Evolutionary conservation across 2,888 invertebrate species (phyloP).

Genomic region (Hedya salicella): DNA sequence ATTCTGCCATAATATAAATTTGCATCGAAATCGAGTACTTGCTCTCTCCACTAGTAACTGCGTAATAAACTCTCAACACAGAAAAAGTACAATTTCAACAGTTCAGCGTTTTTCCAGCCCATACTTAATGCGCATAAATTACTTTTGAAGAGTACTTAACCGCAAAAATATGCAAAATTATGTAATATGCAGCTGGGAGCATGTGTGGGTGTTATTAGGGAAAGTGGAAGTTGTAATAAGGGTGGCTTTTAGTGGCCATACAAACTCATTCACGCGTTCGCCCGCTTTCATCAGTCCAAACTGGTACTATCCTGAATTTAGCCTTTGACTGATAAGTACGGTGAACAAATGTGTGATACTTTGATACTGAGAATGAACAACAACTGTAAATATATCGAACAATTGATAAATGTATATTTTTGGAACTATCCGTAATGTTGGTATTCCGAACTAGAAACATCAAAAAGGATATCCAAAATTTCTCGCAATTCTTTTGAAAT

Average conservation of each 20-base stretch:
- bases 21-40: constrained; percentile 26
- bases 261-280: constrained; percentile 53
- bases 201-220: constrained; percentile 65
- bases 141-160: constrained; percentile 64
- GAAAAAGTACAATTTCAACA: constrained; percentile 51
- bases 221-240: constrained; percentile 69
- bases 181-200: constrained; percentile 62
- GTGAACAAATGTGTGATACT: not conserved
- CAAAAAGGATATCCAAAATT: too few relatives aligned
- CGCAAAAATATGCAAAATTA: constrained; percentile 71
- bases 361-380: not conserved
- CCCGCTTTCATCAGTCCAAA: constrained; percentile 31
- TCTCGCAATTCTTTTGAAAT: too few relatives aligned
- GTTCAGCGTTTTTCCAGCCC: constrained; percentile 59
- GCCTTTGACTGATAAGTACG: constrained; percentile 14
- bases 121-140: constrained; percentile 74
- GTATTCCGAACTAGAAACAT: too few relatives aligned
- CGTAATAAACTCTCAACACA: constrained; percentile 49
- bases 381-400: too few relatives aligned
- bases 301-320: constrained; percentile 22
- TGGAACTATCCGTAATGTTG: too few relatives aligned
- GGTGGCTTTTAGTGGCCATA: constrained; percentile 53
- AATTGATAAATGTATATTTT: too few relatives aligned
- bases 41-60: constrained; percentile 42
- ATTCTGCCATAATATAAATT: not conserved